Evolutionary conservation across 2,113 vertebrate species (phyloP), one percentile per base, ranked within the genome.

Genomic region (Proterorhinus semilunaris): DNA sequence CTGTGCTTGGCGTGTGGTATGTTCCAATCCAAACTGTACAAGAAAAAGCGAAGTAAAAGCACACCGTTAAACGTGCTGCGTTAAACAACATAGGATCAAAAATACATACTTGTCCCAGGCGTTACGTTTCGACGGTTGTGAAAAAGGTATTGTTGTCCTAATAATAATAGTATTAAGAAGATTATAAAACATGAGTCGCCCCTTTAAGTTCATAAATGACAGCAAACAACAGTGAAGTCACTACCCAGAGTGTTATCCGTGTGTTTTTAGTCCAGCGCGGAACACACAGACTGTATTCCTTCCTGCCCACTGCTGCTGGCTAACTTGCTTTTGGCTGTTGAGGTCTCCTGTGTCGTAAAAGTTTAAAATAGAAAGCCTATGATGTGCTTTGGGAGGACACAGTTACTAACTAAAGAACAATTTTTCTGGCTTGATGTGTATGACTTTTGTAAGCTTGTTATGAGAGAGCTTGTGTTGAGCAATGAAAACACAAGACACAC

Each of bases 291-390:
- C 27, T 58, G 55, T 42, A 36, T 36, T 36, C 27, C 27, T 36
- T 36, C 27, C 27, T 58, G 27, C 27, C 55, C 21, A 58, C 55
- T 58, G 11, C 4, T 11, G 53, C 53, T 13, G 55, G 11, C 27
- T 11, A 57, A 42, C 55, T 58, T 58, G 55, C 42, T 58, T 36
- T 58, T 58, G 55, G 55, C 27, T 9, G 27, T 58, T 58, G 55
- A 58, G 55, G 55, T 42, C 27, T 58, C 55, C 42, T 42, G 55
- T 58, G 55, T 58, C 55, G 55, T 42, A 58, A 58, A 58, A 36
- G 27, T 58, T 58, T 58, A 42, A 58, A 58, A 58, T 36, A 58
- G 27, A 58, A 58, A 58, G 55, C 27, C 55, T 58, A 13, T 58
- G 21, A 58, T 58, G 55, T 58, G 55, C 55, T 58, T 58, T 21